These are phyloP conservation scores for Drosophila percnosoma DNA, from an alignment of 2,888 invertebrate species.

Conservation along the genomic window DNA sequence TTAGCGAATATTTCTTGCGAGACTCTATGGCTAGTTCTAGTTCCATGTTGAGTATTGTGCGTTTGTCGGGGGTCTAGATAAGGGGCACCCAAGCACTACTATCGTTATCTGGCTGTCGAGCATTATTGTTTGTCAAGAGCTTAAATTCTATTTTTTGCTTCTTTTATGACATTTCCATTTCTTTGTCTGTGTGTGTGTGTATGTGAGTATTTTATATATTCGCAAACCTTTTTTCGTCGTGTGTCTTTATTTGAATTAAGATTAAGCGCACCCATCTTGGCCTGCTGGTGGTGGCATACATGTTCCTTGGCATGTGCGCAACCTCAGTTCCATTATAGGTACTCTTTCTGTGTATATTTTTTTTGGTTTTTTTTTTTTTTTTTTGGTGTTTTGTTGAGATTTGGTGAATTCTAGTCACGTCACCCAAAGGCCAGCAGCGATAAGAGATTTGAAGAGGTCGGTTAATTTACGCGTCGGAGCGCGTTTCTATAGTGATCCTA, in stretches of 20 bases:
- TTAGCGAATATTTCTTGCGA: slow-evolving; percentile 1
- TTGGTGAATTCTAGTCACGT: slow-evolving; percentile 14
- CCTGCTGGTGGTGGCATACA: slow-evolving; percentile 24
- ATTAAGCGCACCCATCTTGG: slow-evolving; percentile 39
- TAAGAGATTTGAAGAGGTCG: slow-evolving; percentile 1
- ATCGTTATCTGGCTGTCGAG: slow-evolving; percentile 61
- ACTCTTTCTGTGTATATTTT: not conserved
- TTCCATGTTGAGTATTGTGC: slow-evolving; percentile 37
- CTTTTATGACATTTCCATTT: slow-evolving; percentile 23
- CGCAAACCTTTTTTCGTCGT: slow-evolving; percentile 58
- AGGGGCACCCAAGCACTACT: slow-evolving; percentile 44
- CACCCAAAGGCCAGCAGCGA: slow-evolving; percentile 1
- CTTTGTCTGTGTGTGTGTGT: not conserved
- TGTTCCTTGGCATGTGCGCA: slow-evolving; percentile 24
- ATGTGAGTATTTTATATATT: slow-evolving; percentile 36
- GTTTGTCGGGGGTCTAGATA: slow-evolving; percentile 46
- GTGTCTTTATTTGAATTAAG: slow-evolving; percentile 55
- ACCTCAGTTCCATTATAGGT: not conserved
- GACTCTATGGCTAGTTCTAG: slow-evolving; percentile 31
- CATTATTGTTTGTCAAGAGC: slow-evolving; percentile 69
- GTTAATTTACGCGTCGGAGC: not conserved
- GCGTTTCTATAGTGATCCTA: not conserved
- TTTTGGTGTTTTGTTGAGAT: slow-evolving; percentile 14
- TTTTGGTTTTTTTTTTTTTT: not conserved
- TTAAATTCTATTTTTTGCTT: slow-evolving; percentile 40